Percentiles rank a stretch among this genome's conserved stretches.
Evolutionary conservation across 2,797 vertebrate species (phyloP).

Genomic region (Gallinago stenura): DNA sequence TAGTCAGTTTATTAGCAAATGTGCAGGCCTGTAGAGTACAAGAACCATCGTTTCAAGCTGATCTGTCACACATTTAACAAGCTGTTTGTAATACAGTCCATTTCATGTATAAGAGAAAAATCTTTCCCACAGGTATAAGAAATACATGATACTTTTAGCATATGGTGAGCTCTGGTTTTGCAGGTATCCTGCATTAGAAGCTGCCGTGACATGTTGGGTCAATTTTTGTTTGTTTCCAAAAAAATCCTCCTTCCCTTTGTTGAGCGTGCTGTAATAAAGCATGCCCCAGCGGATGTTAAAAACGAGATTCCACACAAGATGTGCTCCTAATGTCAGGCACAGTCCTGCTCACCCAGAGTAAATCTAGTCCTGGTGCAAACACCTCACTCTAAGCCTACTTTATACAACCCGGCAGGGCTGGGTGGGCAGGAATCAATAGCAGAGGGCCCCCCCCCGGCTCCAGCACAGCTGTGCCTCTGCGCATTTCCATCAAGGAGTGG

Average conservation of each 20-base stretch:
- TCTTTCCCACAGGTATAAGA: conserved; percentile 56
- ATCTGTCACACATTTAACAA: conserved; percentile 77
- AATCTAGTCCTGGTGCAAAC: conserved; percentile 3
- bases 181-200: not conserved
- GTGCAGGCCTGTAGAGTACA: conserved; percentile 57
- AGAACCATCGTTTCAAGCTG: conserved; percentile 50
- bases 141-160: conserved; percentile 38
- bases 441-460: not conserved
- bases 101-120: conserved; percentile 62
- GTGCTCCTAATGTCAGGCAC: not conserved
- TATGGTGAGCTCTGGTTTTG: conserved; percentile 18
- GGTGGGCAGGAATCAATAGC: conserved; percentile 20
- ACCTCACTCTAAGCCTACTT: not conserved
- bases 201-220: not conserved
- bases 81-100: conserved; percentile 77
- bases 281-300: not conserved
- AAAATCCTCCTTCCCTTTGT: not conserved
- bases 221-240: conserved; percentile 19
- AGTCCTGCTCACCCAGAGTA: not conserved
- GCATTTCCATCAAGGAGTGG: not conserved
- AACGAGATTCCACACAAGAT: not conserved
- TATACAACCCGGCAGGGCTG: not conserved
- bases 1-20: conserved; percentile 75
- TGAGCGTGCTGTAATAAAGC: not conserved
- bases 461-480: not conserved